Evolutionary conservation across 92 coral and sea anemone genomes (phyloP).

Genomic region (Heteractis magnifica): DNA sequence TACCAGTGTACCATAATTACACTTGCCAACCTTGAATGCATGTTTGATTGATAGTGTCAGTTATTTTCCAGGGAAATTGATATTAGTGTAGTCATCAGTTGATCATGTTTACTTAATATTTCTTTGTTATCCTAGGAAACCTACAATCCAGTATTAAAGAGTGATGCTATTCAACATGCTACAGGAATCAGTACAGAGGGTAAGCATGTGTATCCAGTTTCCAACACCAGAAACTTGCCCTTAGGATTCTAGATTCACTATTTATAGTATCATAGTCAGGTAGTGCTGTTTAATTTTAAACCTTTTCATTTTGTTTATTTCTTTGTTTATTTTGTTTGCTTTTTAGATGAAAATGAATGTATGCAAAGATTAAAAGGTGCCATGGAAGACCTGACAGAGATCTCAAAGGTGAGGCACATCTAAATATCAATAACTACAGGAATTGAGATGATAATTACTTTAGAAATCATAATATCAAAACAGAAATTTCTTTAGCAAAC

Average conservation of each 20-base stretch:
- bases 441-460: too few species aligned
- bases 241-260: too few species aligned
- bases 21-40: too few species aligned
- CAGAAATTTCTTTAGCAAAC: too few species aligned
- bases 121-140: slow-evolving; percentile 48
- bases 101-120: not conserved
- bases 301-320: not conserved
- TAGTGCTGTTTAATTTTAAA: too few species aligned
- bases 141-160: slow-evolving; percentile 43
- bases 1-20: too few species aligned
- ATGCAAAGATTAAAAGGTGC: slow-evolving; percentile 50
- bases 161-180: slow-evolving; percentile 44
- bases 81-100: not conserved
- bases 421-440: not conserved
- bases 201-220: not conserved
- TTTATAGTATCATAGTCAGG: too few species aligned
- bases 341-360: slow-evolving; percentile 47
- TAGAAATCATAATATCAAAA: too few species aligned
- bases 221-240: not conserved
- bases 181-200: slow-evolving; percentile 25
- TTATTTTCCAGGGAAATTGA: too few species aligned
- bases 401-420: slow-evolving; percentile 56
- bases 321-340: not conserved
- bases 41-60: too few species aligned
- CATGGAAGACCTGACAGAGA: slow-evolving; percentile 34